Conservation (phyloP, 2,888 invertebrate genomes). For the Drosophila aldrichi region DNA sequence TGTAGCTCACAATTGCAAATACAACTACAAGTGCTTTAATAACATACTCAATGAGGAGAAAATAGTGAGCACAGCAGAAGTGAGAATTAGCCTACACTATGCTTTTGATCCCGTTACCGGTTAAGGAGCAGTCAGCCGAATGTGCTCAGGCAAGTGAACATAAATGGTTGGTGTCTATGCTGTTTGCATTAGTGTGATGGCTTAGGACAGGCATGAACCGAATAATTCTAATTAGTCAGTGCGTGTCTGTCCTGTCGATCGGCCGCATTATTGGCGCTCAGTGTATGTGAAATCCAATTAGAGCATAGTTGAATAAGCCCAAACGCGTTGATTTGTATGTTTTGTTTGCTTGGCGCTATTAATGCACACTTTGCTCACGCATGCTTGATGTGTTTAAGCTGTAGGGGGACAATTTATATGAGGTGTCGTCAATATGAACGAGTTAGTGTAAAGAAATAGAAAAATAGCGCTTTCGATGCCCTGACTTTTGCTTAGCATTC, state of each 20-base stretch:
- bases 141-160: background rate
- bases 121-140: background rate
- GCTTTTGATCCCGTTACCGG: slow-evolving; percentile 1
- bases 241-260: background rate
- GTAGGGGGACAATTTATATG: no score
- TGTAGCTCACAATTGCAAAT: background rate
- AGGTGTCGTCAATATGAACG: background rate
- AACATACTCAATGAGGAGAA: background rate
- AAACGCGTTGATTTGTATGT: background rate
- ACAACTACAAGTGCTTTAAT: background rate
- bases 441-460: background rate
- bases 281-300: background rate
- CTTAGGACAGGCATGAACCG: background rate
- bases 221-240: background rate
- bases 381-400: no score
- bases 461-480: background rate
- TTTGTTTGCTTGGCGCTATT: background rate
- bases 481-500: background rate
- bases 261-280: background rate
- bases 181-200: background rate
- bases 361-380: background rate
- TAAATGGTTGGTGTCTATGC: background rate
- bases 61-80: background rate
- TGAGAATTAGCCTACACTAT: no score
- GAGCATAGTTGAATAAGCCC: background rate